These are phyloP conservation scores for Microcebus lehilahytsara DNA, from an alignment of 2,113 vertebrate genomes.

Conservation along the genomic window DNA sequence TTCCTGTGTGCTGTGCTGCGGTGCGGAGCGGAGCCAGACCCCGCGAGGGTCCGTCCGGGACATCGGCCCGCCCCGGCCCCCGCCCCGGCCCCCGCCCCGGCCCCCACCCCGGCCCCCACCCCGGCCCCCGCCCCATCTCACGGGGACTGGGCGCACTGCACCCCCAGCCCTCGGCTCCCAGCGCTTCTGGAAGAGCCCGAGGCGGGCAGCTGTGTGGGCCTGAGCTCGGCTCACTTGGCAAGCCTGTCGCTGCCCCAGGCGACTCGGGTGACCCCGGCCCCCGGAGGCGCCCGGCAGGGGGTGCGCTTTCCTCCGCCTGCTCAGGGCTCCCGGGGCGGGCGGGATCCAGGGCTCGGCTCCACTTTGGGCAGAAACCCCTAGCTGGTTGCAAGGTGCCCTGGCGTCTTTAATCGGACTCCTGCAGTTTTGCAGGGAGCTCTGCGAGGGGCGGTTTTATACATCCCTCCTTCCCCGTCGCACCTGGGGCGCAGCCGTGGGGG, in stretches of 20 bases:
- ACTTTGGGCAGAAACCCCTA: neutral
- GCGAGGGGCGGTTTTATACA: neutral
- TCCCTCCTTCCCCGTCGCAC: neutral
- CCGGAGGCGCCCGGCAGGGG: neutral
- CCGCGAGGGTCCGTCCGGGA: neutral
- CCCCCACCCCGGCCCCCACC: rapidly evolving
- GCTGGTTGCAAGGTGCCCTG: neutral
- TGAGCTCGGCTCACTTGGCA: neutral
- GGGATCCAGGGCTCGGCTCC: neutral
- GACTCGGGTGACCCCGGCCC: rapidly evolving
- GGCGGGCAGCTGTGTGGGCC: neutral
- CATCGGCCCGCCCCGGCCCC: neutral
- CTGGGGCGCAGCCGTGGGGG: rapidly evolving
- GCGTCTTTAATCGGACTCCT: neutral
- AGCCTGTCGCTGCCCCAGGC: rapidly evolving
- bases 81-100: rapidly evolving
- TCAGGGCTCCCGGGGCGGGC: neutral
- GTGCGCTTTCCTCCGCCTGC: neutral
- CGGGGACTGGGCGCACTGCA: neutral
- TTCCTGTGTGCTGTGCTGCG: neutral
- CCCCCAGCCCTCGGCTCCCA: neutral
- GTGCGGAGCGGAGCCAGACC: too few species aligned
- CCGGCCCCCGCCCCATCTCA: neutral
- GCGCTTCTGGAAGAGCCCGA: rapidly evolving
- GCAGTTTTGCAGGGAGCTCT: neutral